phyloP scores from a whole-genome alignment of 2,113 vertebrate genomes.

The Scytalopus superciliaris region DNA sequence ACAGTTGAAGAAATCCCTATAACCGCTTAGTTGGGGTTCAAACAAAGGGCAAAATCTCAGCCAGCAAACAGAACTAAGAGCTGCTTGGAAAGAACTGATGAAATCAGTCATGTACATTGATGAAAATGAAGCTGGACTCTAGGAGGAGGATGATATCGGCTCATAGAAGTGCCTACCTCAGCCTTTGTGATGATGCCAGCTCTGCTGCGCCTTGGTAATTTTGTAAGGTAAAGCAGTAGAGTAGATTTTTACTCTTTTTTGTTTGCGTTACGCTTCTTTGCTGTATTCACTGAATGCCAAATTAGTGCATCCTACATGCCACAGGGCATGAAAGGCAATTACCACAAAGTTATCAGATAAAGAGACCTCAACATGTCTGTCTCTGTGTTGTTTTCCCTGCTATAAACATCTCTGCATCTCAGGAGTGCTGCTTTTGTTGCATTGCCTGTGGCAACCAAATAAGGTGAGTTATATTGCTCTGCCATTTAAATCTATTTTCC shows the following conservation, averaged over 20 bases:
- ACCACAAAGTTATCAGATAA: constrained; percentile 62
- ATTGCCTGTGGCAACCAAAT: constrained; percentile 36
- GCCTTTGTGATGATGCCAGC: not conserved
- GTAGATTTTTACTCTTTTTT: constrained; percentile 18
- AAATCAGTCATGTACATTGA: not conserved
- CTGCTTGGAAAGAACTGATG: not conserved
- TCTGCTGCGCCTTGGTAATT: not conserved
- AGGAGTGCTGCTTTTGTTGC: constrained; percentile 44
- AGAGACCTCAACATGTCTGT: constrained; percentile 54
- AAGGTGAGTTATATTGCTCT: constrained; percentile 37
- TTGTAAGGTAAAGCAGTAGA: not conserved
- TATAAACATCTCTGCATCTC: constrained; percentile 55
- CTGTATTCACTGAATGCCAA: constrained; percentile 50
- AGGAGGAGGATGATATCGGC: not conserved
- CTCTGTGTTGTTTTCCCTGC: constrained; percentile 41
- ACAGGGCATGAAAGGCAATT: constrained; percentile 61
- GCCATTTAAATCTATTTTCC: constrained; percentile 63
- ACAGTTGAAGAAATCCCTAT: not conserved
- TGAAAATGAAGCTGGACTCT: not conserved
- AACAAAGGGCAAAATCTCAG: not conserved
- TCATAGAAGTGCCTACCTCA: not conserved
- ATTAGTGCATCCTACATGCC: constrained; percentile 53
- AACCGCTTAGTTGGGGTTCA: not conserved
- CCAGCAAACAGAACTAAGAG: not conserved
- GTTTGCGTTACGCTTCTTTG: constrained; percentile 12